A percentile compares a stretch with the other conserved stretches of the same genome.
phyloP scores from a whole-genome alignment of 2,797 vertebrate genomes.

The Chiroxiphia lanceolata region DNA sequence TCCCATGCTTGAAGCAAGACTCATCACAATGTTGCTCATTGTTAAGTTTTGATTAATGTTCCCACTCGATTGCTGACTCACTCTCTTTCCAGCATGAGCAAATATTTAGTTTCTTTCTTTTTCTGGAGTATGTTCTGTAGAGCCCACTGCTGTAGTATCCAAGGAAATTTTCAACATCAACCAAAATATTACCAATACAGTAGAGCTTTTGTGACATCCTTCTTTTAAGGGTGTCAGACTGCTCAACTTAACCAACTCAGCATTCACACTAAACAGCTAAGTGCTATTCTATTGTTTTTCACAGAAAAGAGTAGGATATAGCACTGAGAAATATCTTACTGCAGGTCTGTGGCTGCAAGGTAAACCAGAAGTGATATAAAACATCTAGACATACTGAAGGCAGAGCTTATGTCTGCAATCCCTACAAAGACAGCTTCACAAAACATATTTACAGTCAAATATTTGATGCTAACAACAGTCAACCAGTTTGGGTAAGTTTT shows the following conservation, averaged over 20 bases:
- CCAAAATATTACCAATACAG: conserved; percentile 5
- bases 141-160: conserved; percentile 13
- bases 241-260: neutral
- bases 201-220: neutral
- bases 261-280: neutral
- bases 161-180: conserved; percentile 43
- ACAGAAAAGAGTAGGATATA: neutral
- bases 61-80: conserved; percentile 39
- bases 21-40: conserved; percentile 4
- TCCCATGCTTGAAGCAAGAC: neutral
- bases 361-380: neutral
- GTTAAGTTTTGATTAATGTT: conserved; percentile 18
- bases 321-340: neutral
- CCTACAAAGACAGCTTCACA: neutral
- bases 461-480: neutral
- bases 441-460: neutral
- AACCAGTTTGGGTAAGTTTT: neutral
- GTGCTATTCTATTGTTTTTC: neutral
- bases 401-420: neutral
- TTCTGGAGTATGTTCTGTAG: neutral
- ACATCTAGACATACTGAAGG: neutral
- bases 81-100: conserved; percentile 12
- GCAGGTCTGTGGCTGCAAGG: neutral
- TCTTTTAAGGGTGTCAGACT: neutral
- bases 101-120: conserved; percentile 38